Evolutionary conservation across 2,888 invertebrate genomes (phyloP), one percentile per base, ranked within the genome.

Genomic region (Gisinianus flammeolus): DNA sequence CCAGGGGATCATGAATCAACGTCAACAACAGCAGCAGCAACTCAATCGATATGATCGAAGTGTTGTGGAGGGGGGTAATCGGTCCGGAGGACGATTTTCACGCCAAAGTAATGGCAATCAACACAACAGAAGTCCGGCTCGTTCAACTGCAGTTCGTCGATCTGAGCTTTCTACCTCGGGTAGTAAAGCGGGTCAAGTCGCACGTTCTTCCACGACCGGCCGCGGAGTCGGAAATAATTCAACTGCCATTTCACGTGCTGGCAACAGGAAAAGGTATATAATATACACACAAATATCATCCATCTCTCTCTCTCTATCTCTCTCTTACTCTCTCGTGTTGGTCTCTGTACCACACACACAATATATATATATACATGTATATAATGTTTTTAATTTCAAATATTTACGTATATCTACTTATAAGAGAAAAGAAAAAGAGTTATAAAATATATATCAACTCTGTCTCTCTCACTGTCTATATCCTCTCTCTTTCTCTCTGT

Each of bases 201-300:
- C 67, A 12, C 67, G 67, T 31, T 31, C 6, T 67, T 6, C 24
- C 5, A 16, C 67, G 10, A 4, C n/a, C 4, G n/a, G n/a, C 54
- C 66, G 66, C 28, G 66, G 66, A 66, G 19, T 26, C 16, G 58
- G 33, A 56, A 62, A 31, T 62, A 56, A 58, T 62, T 62, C 73
- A 28, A 12, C 76, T n/a, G 33, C 76, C 19, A 44, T 44, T 44
- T 52, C 67, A 44, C 44, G 67, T n/a, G 64, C 64, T 74, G 76
- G 76, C 26, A 76, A 76, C 56, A 35, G 76, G 30, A 76, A 76
- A 76, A 76, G 76, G 76, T 76, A 76, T 30, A 26, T 44, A 31
- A 16, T 12, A 33, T 19, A 22, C 12, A 64, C 24, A 12, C 22
- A 44, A 44, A 44, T 10, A 44, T 54, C n/a, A 8, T 54, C n/a